A percentile compares a stretch with the other conserved stretches of the same genome.
Conservation (phyloP, 2,888 invertebrate genomes). For the Pollenia griseotomentosa region DNA sequence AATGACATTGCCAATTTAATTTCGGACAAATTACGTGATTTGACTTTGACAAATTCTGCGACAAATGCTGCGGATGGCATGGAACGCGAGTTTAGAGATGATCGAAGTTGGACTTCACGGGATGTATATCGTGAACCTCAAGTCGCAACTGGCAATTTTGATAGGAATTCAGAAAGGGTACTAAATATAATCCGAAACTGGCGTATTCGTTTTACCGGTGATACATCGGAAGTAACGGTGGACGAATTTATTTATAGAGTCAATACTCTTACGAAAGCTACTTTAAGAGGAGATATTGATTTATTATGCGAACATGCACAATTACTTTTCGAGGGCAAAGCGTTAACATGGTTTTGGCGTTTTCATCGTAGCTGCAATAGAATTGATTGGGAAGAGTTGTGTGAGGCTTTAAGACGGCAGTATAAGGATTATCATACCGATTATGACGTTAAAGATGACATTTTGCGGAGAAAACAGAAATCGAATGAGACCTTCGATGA, state of each 20-base stretch:
- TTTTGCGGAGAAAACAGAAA: constrained; percentile 1
- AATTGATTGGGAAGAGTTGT: background rate
- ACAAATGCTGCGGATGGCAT: background rate
- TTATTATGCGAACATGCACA: background rate
- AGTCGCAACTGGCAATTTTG: background rate
- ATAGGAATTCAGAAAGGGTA: background rate
- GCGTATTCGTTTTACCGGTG: background rate
- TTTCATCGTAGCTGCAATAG: background rate
- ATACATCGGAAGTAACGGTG: background rate
- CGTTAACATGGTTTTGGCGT: constrained; percentile 13
- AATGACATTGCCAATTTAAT: background rate
- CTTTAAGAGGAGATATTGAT: background rate
- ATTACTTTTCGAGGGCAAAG: background rate
- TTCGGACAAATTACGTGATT: background rate
- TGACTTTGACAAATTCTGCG: background rate
- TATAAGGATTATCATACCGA: constrained; percentile 3
- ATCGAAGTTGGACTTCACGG: background rate
- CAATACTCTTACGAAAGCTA: background rate
- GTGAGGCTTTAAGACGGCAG: background rate
- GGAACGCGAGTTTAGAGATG: background rate
- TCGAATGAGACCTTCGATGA: constrained; percentile 1
- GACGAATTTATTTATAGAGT: background rate
- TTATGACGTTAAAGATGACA: constrained; percentile 12
- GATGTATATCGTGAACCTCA: background rate
- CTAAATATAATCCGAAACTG: constrained; percentile 5